Conservation (phyloP, 2,797 vertebrate genomes). For the Hoplostethus mediterraneus region DNA sequence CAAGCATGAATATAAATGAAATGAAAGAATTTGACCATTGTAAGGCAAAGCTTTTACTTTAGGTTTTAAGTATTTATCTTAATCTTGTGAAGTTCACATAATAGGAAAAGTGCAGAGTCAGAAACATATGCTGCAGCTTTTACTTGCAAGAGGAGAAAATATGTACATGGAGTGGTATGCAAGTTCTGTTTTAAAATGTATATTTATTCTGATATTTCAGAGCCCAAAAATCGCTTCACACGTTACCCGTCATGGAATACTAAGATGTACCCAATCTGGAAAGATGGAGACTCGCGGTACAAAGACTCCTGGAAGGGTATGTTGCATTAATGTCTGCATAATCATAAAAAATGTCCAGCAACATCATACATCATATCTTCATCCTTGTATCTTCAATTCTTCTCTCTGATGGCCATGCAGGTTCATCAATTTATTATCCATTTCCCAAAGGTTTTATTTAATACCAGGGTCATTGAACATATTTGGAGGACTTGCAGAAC, state of each 20-base stretch:
- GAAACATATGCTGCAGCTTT: too few species aligned
- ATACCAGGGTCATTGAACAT: not conserved
- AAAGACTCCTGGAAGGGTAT: constrained; percentile 91
- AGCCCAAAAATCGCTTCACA: constrained; percentile 79
- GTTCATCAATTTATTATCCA: not conserved
- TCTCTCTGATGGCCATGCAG: not conserved
- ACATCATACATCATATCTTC: not conserved
- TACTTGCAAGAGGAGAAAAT: not conserved
- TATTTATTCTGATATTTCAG: constrained; percentile 64
- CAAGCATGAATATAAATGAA: constrained; percentile 29
- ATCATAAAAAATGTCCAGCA: not conserved
- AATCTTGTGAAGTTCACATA: constrained; percentile 24
- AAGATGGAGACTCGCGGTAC: constrained; percentile 76
- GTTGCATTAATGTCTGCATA: not conserved
- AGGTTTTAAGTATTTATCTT: not conserved
- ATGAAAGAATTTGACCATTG: constrained; percentile 26
- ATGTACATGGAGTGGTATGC: not conserved
- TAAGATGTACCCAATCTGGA: constrained; percentile 89
- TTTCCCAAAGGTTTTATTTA: not conserved
- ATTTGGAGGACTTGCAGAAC: not conserved
- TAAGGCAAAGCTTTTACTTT: not conserved
- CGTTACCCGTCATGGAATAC: constrained; percentile 87
- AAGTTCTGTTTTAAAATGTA: not conserved
- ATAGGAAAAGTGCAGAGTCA: not conserved
- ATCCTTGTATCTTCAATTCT: not conserved